Evolutionary conservation across 2,888 invertebrate species (phyloP).

Genomic region (Steinernema hermaphroditum): DNA sequence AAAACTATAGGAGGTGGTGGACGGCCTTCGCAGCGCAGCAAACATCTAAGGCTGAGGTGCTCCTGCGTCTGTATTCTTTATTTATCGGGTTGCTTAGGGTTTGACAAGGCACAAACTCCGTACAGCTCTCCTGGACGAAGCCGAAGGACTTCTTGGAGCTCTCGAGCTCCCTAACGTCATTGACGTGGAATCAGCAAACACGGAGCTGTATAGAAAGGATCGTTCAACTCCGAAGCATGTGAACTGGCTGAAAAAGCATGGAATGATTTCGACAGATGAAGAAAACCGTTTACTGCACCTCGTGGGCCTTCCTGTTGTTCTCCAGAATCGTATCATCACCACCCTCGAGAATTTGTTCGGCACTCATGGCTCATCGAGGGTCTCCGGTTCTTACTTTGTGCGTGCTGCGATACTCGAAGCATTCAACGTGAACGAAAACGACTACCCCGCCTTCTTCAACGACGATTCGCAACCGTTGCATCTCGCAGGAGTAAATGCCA

Average conservation of each 20-base stretch:
- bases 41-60: slow-evolving; percentile 39
- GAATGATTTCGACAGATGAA: slow-evolving; percentile 48
- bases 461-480: not conserved
- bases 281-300: slow-evolving; percentile 45
- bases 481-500: not conserved
- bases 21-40: slow-evolving; percentile 38
- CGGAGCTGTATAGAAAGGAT: not conserved
- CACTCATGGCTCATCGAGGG: not conserved
- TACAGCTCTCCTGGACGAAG: slow-evolving; percentile 40
- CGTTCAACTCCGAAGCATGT: slow-evolving; percentile 41
- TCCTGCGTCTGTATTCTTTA: slow-evolving; percentile 31
- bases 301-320: slow-evolving; percentile 47
- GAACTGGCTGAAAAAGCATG: slow-evolving; percentile 44
- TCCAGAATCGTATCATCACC: slow-evolving; percentile 35
- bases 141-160: slow-evolving; percentile 47
- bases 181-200: slow-evolving; percentile 33
- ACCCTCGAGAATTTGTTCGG: not conserved
- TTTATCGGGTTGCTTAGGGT: not conserved
- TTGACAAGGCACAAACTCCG: slow-evolving; percentile 35
- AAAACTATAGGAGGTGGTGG: slow-evolving; percentile 49
- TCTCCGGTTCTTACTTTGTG: slow-evolving; percentile 44
- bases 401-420: slow-evolving; percentile 54
- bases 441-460: slow-evolving; percentile 38
- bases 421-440: slow-evolving; percentile 43
- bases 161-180: slow-evolving; percentile 49